phyloP scores from a whole-genome alignment of 1,140 invertebrate species.

The Papilio machaon region DNA sequence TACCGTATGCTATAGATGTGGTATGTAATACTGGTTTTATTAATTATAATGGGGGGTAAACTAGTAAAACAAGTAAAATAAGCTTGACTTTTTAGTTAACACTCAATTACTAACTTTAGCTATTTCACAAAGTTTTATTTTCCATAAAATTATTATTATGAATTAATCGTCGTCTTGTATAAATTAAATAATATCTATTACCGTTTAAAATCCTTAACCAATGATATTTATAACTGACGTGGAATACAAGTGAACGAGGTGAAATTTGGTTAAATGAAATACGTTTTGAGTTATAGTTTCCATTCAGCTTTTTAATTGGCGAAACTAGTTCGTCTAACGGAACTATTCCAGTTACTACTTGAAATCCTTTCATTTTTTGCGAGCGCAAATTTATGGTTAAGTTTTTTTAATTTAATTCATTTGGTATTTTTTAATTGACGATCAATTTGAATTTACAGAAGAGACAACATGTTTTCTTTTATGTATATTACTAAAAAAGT shows the following conservation, averaged over 20 bases:
- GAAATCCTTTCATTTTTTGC: constrained; percentile 31
- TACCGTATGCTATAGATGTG: too few relatives aligned
- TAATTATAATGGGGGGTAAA: too few relatives aligned
- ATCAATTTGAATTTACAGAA: neutral
- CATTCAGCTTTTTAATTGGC: constrained; percentile 34
- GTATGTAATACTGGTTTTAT: too few relatives aligned
- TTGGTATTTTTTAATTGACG: neutral
- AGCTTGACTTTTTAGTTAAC: too few relatives aligned
- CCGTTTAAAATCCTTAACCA: too few relatives aligned
- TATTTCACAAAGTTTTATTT: too few relatives aligned
- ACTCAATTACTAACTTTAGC: too few relatives aligned
- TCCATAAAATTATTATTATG: too few relatives aligned
- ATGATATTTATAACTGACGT: neutral
- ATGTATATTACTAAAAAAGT: too few relatives aligned
- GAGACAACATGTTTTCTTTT: neutral
- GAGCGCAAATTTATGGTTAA: neutral
- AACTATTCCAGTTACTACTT: constrained; percentile 17
- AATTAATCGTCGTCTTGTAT: too few relatives aligned
- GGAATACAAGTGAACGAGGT: neutral
- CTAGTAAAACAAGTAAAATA: too few relatives aligned
- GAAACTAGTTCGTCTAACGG: constrained; percentile 36
- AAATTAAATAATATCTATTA: too few relatives aligned
- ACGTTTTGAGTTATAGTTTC: constrained; percentile 24
- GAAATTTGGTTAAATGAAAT: constrained; percentile 11
- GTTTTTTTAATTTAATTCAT: neutral